Evolutionary conservation across 2,888 invertebrate genomes (phyloP).

Genomic region (Rhabditoides inermis): DNA sequence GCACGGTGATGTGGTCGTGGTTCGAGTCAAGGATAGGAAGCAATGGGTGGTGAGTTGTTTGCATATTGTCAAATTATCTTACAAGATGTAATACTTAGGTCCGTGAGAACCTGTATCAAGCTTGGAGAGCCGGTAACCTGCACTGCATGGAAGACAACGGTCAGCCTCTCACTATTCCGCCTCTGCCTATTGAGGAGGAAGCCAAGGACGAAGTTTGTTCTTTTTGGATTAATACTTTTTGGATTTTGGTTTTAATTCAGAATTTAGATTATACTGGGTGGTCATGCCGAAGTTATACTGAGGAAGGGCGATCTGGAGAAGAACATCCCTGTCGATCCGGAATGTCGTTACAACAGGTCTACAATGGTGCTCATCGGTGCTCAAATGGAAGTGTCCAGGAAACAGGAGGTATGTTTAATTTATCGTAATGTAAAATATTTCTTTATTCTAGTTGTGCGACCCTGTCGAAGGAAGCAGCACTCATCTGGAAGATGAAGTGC

Average conservation of each 20-base stretch:
- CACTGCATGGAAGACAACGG: slow-evolving; percentile 23
- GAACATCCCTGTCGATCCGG: slow-evolving; percentile 7
- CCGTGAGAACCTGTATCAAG: slow-evolving; percentile 14
- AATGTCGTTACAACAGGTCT: slow-evolving; percentile 12
- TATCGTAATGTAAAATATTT: no score
- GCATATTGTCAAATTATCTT: not conserved
- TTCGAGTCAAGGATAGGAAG: slow-evolving; percentile 40
- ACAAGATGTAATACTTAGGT: slow-evolving; percentile 9
- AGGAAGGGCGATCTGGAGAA: slow-evolving; percentile 8
- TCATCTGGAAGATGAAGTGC: no score
- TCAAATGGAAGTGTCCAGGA: slow-evolving; percentile 11
- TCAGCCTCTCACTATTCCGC: slow-evolving; percentile 24
- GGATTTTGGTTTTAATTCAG: not conserved
- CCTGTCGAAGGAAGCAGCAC: no score
- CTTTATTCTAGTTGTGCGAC: no score
- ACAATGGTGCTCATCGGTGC: slow-evolving; percentile 17
- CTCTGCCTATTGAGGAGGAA: slow-evolving; percentile 12
- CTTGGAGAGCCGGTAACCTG: slow-evolving; percentile 20
- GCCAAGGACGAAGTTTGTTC: slow-evolving; percentile 9
- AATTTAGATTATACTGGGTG: slow-evolving; percentile 13
- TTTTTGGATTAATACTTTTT: not conserved
- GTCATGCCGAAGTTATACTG: slow-evolving; percentile 9
- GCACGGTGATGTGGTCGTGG: slow-evolving; percentile 73
- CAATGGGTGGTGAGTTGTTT: slow-evolving; percentile 55
- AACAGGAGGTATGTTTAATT: no score